These are phyloP conservation scores for Melanaphis sacchari DNA, from an alignment of 1,140 invertebrate species.

Conservation along the genomic window DNA sequence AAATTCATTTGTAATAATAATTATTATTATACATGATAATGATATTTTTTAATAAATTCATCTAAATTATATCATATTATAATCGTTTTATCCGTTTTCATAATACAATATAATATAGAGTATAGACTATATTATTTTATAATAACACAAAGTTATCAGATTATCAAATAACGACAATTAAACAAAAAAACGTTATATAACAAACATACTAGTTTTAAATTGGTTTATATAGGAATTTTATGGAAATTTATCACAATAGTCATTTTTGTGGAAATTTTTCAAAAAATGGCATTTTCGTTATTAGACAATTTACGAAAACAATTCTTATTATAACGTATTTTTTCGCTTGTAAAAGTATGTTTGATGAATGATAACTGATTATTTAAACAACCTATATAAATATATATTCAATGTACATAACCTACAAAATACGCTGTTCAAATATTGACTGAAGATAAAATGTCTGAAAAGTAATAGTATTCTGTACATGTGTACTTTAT, in stretches of 20 bases:
- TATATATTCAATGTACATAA: neutral
- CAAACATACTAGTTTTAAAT: neutral
- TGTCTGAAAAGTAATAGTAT: conserved; percentile 9
- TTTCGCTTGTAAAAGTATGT: neutral
- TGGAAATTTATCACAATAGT: neutral
- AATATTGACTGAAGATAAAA: neutral
- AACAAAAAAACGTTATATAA: neutral
- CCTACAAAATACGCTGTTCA: neutral
- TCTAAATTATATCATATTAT: neutral
- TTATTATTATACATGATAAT: neutral
- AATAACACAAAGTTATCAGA: neutral
- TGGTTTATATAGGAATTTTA: neutral
- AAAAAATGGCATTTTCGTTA: neutral
- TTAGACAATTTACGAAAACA: neutral
- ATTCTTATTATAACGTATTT: neutral
- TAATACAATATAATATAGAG: too few species aligned
- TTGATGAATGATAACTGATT: neutral
- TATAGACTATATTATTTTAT: too few species aligned
- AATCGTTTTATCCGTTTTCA: too few species aligned
- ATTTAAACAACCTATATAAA: neutral
- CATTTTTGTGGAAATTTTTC: neutral
- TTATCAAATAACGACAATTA: neutral
- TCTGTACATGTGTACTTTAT: neutral
- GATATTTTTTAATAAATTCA: neutral
- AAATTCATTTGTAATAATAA: neutral